phyloP scores from a whole-genome alignment of 1,140 invertebrate genomes.

The Platyura marginata region DNA sequence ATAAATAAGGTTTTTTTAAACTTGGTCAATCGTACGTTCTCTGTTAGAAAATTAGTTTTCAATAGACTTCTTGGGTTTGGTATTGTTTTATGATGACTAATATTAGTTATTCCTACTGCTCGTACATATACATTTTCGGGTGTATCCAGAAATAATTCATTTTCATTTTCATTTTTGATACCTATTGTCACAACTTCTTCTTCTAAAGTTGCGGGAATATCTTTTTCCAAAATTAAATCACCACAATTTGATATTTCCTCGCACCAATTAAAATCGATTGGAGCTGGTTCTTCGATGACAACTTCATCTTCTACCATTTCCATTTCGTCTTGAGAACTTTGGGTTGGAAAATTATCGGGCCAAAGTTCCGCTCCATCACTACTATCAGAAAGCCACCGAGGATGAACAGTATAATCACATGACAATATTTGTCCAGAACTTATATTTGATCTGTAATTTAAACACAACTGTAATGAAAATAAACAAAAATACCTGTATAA shows the following conservation, averaged over 20 bases:
- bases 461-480: conserved; percentile 9
- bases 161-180: too few species aligned
- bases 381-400: conserved; percentile 44
- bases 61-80: background rate
- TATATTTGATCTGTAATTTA: conserved; percentile 7
- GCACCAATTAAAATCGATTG: conserved; percentile 1
- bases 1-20: background rate
- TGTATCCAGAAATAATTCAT: background rate
- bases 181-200: conserved; percentile 2
- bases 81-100: too few species aligned
- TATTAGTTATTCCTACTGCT: background rate
- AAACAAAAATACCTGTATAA: background rate
- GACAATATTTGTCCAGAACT: conserved; percentile 20
- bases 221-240: conserved; percentile 4
- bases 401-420: conserved; percentile 40
- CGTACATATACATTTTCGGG: background rate
- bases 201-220: conserved; percentile 3
- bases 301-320: conserved; percentile 1
- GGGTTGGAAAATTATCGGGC: background rate
- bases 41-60: background rate
- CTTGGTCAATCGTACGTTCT: background rate
- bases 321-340: background rate
- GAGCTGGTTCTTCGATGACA: conserved; percentile 1
- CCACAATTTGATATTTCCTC: background rate
- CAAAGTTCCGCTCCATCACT: conserved; percentile 6